Conservation (phyloP, 2,113 vertebrate species). For the Cyanistes caeruleus region DNA sequence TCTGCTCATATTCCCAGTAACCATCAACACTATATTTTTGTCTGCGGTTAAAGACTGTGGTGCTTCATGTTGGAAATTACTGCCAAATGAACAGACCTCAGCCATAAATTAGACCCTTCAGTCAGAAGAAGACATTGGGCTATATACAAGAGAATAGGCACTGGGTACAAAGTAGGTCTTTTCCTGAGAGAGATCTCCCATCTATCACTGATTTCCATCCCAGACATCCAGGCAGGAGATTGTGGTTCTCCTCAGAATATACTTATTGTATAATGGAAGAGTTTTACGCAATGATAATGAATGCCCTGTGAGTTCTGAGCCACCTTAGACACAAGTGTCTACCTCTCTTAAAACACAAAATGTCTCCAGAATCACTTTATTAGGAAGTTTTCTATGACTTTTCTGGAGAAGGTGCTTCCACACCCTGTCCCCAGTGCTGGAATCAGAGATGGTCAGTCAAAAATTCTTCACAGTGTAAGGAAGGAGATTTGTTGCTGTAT, state of each 20-base stretch:
- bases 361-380: background rate
- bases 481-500: background rate
- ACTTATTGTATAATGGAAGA: background rate
- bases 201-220: background rate
- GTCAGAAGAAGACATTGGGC: background rate
- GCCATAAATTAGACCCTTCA: background rate
- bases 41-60: background rate
- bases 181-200: background rate
- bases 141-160: background rate
- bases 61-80: background rate
- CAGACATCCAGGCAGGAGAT: background rate
- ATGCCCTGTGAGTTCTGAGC: background rate
- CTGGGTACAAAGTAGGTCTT: background rate
- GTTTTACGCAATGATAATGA: background rate
- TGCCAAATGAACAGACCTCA: background rate
- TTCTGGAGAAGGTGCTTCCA: background rate
- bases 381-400: background rate
- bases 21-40: background rate
- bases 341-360: background rate
- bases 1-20: background rate
- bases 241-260: background rate
- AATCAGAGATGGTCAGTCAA: background rate
- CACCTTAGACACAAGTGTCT: background rate
- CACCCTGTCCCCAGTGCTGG: background rate
- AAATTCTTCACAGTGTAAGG: background rate